Evolutionary conservation across 2,888 invertebrate genomes (phyloP), one percentile per base, ranked within the genome.

Genomic region (Ptycholaimellus sp.): DNA sequence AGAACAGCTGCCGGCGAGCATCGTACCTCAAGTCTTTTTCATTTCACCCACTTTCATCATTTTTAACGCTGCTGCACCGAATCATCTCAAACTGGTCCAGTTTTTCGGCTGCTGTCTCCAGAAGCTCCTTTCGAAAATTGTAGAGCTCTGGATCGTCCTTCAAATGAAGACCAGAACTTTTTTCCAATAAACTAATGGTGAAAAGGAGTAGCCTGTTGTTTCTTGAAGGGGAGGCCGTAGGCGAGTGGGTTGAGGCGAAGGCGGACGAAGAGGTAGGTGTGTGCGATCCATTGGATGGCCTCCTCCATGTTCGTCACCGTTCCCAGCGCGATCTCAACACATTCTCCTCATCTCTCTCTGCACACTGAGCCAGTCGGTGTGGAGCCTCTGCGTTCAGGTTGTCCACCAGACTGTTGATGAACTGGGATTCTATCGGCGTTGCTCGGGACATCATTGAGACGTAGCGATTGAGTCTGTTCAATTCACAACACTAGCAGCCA

Each of bases 361-460:
- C n/a, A n/a, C n/a, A n/a, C n/a, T n/a, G n/a, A n/a, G n/a, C n/a
- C n/a, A n/a, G n/a, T n/a, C n/a, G n/a, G 9, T 48, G 35, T 13
- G 56, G 48, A 56, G 80, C 78, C 69, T 99, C 96, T 21, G 96
- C 96, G 64, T 96, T 99, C 41, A 99, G 69, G 65, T 96, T 90
- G 61, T 99, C 93, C 2, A 79, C 76, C 38, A 99, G 63, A 48
- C 77, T 73, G 52, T 73, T 73, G 40, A 85, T 73, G 53, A 99
- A 90, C 62, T 83, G 83, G 53, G 87, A 87, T 61, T 99, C 96
- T 43, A 99, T 99, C 0, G 96, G 93, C 59, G 81, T 80, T 62
- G 93, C 90, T 56, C 85, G 80, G 2, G 85, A 87, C 56, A 99
- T 70, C 35, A 87, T 68, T 1, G 80, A 78, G 39, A 99, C 67